Base-by-base conservation (phyloP, 2,888 invertebrate species). In the Scrobipalpa costella region DNA sequence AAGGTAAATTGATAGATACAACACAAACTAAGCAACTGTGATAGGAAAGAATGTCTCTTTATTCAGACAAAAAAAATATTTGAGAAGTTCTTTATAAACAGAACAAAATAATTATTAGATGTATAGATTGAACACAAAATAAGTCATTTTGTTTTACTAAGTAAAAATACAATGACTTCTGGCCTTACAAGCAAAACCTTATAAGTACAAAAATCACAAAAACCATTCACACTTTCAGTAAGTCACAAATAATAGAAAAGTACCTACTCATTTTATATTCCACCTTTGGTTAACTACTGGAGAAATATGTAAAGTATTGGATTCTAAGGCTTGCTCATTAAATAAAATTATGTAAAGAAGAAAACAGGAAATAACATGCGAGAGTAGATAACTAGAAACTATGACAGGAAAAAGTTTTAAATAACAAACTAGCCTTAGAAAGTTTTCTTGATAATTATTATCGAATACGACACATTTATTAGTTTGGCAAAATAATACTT, bases 171-270 rank as follows among this genome's bases (percentile, higher is more conserved):
- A 34, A 33, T 33, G 11, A 2, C 15, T 33, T 17, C 9, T 13
- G 13, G 38, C 38, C 19, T 49, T 64, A 76, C 81, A 79, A 84
- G 78, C 80, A 83, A 82, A 69, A 73, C 73, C 75, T 73, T 76
- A 83, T 88, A 88, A 88, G 88, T 89, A 89, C 86, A 83, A 81
- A 75, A 84, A 87, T 86, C 85, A 87, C 86, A 83, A 81, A 81
- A 73, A 72, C 78, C 49, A 60, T 47, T 33, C 55, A 55, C 55
- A 55, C 34, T 2, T 44, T 44, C n/a, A 44, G 44, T 44, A 44
- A 44, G 44, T 44, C 44, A 44, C n/a, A 15, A 44, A 15, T 15
- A 44, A 44, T n/a, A 44, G 15, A 15, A 44, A 44, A 15, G 5
- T 15, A 15, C n/a, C 1, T 2, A 13, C 38, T n/a, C n/a, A 40